Evolutionary conservation across 1,140 invertebrate genomes (phyloP), one percentile per base, ranked within the genome.

Genomic region (Ladona fulva): DNA sequence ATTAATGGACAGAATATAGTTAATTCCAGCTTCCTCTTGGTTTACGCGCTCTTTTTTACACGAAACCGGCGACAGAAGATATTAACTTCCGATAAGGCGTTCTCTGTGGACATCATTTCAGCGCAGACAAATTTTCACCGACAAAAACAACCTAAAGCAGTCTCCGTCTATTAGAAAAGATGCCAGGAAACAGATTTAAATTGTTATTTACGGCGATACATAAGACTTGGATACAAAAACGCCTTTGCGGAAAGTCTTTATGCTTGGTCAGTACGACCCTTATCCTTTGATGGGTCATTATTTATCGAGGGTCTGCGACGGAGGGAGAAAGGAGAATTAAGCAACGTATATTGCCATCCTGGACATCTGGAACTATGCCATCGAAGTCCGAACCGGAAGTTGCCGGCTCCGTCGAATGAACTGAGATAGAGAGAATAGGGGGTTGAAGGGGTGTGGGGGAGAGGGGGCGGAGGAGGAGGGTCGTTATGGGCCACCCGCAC

Each of bases 151-250:
- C 52, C 52, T 12, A 6, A 12, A 12, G 52, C 52, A 66, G 52
- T 66, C 52, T 3, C 3, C 52, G n/a, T 66, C 52, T 22, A 66
- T 66, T 66, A 66, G 52, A 66, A 66, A 66, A 16, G 52, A 66
- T 66, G 52, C 52, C 52, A 66, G 52, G 52, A 66, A 66, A 66
- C 52, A 66, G 52, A 66, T 66, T 66, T 12, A 66, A 66, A 66
- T 66, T 16, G 52, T 66, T 6, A 66, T 66, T 66, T 66, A 66
- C n/a, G n/a, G 52, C 52, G n/a, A 66, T 16, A 12, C 14, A 5
- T 66, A 12, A 66, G 52, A 12, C 16, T 66, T 66, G 52, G 52
- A 66, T 66, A 66, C 52, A 66, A 66, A 66, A 66, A 22, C 52
- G 1, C 52, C n/a, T 66, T 16, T 22, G 52, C 16, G 16, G n/a